These are phyloP conservation scores for Gephyroberyx darwinii DNA, from an alignment of 2,797 vertebrate species.

Conservation along the genomic window DNA sequence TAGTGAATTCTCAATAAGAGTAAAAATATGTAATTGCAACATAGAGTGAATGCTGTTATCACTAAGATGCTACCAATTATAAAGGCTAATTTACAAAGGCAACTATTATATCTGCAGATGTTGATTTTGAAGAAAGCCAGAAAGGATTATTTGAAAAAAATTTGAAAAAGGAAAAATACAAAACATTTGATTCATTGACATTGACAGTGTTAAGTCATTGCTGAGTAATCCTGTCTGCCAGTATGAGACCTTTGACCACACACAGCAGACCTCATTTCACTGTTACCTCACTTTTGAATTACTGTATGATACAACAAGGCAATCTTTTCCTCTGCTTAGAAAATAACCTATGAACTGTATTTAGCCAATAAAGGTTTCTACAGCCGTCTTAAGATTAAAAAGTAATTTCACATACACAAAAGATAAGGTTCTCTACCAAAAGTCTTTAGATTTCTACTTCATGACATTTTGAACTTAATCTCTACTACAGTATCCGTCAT, in stretches of 20 bases:
- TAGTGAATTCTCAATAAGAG: not conserved
- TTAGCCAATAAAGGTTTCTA: slow-evolving; percentile 73
- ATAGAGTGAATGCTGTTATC: not conserved
- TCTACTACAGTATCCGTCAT: slow-evolving; percentile 43
- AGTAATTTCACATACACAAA: slow-evolving; percentile 71
- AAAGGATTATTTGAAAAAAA: not conserved
- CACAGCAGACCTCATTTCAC: slow-evolving; percentile 70
- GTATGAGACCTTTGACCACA: slow-evolving; percentile 65
- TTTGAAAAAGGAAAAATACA: not conserved
- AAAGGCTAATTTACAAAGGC: slow-evolving; percentile 6
- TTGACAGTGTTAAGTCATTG: slow-evolving; percentile 48
- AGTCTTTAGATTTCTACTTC: slow-evolving; percentile 64
- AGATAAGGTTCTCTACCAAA: slow-evolving; percentile 65
- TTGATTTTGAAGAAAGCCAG: too few relatives aligned
- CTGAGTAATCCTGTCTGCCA: slow-evolving; percentile 61
- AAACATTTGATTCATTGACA: slow-evolving; percentile 50
- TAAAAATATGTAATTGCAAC: not conserved
- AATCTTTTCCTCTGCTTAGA: slow-evolving; percentile 75
- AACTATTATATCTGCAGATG: not conserved
- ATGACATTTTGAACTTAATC: slow-evolving; percentile 69
- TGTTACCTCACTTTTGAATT: slow-evolving; percentile 79
- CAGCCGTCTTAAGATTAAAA: slow-evolving; percentile 71
- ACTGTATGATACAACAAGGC: slow-evolving; percentile 77
- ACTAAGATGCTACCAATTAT: not conserved
- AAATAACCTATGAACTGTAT: slow-evolving; percentile 70